Conservation (phyloP, 2,113 vertebrate species). For the Rhombomys opimus region DNA sequence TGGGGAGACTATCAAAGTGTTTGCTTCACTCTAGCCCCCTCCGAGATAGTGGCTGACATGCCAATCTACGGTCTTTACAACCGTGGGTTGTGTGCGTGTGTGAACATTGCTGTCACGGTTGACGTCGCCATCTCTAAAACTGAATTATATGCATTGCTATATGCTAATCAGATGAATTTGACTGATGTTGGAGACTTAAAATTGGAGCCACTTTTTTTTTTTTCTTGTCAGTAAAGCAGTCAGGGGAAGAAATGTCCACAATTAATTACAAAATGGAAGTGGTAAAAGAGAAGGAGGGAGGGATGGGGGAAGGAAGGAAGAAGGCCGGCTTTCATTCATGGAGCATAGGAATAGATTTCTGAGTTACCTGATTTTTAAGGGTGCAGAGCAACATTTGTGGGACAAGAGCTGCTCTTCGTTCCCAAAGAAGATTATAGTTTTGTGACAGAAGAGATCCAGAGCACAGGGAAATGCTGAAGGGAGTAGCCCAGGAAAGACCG, state of each 20-base stretch:
- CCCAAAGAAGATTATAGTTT: background rate
- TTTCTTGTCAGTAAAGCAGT: background rate
- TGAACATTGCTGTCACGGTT: background rate
- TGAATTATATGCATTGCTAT: background rate
- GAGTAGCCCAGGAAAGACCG: background rate
- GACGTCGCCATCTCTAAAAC: background rate
- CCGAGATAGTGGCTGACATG: background rate
- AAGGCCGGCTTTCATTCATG: rapidly evolving
- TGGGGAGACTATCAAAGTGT: background rate
- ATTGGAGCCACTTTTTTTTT: background rate
- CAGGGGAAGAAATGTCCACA: background rate
- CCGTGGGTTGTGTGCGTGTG: rapidly evolving
- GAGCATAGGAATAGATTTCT: background rate
- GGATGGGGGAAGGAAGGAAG: background rate
- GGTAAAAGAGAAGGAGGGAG: background rate
- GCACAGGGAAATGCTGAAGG: background rate
- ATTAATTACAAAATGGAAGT: background rate
- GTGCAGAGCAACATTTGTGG: too few relatives aligned
- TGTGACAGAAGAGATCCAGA: background rate
- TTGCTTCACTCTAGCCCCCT: background rate
- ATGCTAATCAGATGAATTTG: background rate
- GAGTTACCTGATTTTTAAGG: background rate
- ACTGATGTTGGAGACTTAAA: background rate
- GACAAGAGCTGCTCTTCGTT: background rate
- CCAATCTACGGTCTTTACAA: background rate